A percentile compares a stretch with the other conserved stretches of the same genome.
phyloP scores from a whole-genome alignment of 2,797 vertebrate species.

The Tragopan temminckii region DNA sequence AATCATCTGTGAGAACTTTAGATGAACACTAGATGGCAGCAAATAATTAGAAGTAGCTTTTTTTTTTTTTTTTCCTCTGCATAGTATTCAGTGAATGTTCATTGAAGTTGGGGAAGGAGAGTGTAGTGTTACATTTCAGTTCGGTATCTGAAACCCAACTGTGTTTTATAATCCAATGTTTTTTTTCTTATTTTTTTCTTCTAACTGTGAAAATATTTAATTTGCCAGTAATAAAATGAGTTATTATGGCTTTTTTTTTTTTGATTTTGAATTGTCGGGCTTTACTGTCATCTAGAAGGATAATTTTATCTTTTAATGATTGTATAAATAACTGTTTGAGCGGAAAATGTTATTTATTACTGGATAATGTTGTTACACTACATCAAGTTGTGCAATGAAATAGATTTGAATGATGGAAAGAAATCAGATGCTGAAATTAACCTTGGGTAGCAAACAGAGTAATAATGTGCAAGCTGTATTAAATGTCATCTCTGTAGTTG shows the following conservation, averaged over 20 bases:
- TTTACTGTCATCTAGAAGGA: neutral
- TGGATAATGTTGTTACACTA: neutral
- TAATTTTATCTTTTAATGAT: neutral
- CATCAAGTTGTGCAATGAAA: neutral
- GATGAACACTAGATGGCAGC: slow-evolving; percentile 78
- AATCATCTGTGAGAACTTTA: neutral
- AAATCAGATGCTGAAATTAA: slow-evolving; percentile 26
- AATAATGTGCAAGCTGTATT: neutral
- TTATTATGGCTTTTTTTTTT: neutral
- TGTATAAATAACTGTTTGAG: neutral
- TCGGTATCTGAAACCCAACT: neutral
- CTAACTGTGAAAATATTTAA: neutral
- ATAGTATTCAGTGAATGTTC: slow-evolving; percentile 57
- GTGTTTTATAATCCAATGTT: neutral
- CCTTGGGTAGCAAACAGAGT: neutral
- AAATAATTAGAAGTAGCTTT: slow-evolving; percentile 66
- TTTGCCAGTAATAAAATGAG: neutral
- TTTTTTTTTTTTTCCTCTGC: neutral
- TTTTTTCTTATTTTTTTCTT: neutral
- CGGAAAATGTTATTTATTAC: neutral
- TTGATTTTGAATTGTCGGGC: neutral
- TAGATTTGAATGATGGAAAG: neutral
- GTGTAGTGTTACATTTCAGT: neutral
- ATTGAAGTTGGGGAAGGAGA: neutral
- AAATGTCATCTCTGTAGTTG: neutral